Evolutionary conservation across 2,113 vertebrate genomes (phyloP), one percentile per base, ranked within the genome.

Genomic region (Dasyornis broadbenti): DNA sequence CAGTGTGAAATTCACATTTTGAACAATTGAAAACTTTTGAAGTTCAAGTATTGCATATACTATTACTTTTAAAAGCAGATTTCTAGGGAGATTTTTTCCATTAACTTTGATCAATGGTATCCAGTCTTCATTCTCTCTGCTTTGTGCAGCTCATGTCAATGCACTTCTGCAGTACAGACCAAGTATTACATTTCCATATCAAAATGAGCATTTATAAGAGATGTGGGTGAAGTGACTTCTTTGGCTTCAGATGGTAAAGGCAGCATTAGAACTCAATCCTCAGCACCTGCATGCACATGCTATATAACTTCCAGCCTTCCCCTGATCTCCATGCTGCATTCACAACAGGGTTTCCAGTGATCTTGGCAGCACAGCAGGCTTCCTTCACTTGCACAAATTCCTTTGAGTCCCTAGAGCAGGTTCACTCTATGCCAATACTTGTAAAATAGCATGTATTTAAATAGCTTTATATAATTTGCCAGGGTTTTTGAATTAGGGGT

Each of bases 271-370:
- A 30, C 42, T 84, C 31, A 87, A 1, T 30, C 4, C 18, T 81
- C 40, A 44, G 39, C 35, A 70, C 60, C 35, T 91, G 28, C 0
- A 0, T 63, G 33, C 33, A 22, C 1, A 0, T 19, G 20, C 40
- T 83, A 42, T 69, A 53, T 47, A 81, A 64, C 72, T 73, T 64
- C 68, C 49, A 77, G 0, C 54, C 28, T 75, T 78, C 57, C 14
- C 30, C 24, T n/a, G 4, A 13, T 83, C 54, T 45, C 52, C 3
- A 0, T 26, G 23, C 56, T 63, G 33, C 39, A 9, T 81, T 96
- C 39, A 47, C 30, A 75, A 9, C 11, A 27, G n/a, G 12, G 52
- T 60, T 86, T 63, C 24, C 56, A 50, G 24, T 27, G 84, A 52
- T 57, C 39, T 47, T 9, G 10, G 61, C 73, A 73, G 49, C 49